Conservation (phyloP, 2,113 vertebrate genomes). For the Eolophus roseicapilla region DNA sequence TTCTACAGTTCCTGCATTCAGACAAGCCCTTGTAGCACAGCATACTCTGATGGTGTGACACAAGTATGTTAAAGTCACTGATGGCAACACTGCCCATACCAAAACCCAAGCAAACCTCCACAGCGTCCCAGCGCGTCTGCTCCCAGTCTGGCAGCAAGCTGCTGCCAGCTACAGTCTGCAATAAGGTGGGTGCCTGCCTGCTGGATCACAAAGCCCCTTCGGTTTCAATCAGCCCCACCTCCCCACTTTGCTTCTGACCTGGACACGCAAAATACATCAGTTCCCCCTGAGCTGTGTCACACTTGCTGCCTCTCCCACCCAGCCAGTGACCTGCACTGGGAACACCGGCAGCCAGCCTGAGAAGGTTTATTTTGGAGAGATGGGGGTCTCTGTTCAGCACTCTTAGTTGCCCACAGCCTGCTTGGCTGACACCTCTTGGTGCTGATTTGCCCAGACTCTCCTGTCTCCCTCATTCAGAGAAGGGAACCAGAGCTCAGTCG, state of each 20-base stretch:
- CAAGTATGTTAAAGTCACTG: background rate
- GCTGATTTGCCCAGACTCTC: background rate
- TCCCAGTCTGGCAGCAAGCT: background rate
- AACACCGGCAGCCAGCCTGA: accelerated
- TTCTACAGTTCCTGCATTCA: background rate
- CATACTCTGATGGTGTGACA: background rate
- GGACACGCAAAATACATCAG: background rate
- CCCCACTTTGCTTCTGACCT: background rate
- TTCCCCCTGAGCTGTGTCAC: accelerated
- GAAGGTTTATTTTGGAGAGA: background rate
- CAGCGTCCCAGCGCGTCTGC: accelerated
- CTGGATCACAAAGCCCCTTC: background rate
- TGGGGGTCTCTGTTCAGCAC: background rate
- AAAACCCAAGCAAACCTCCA: background rate
- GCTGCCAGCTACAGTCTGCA: background rate
- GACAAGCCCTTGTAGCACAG: background rate
- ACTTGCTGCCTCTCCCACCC: background rate
- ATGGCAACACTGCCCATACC: background rate
- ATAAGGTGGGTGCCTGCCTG: background rate
- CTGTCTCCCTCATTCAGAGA: background rate
- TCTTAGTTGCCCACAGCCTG: background rate
- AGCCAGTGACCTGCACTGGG: accelerated
- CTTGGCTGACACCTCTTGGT: background rate
- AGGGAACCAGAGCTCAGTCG: background rate
- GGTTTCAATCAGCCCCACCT: background rate